These are phyloP conservation scores for Hylomyscus alleni DNA, from an alignment of 2,797 vertebrate genomes.

Conservation along the genomic window DNA sequence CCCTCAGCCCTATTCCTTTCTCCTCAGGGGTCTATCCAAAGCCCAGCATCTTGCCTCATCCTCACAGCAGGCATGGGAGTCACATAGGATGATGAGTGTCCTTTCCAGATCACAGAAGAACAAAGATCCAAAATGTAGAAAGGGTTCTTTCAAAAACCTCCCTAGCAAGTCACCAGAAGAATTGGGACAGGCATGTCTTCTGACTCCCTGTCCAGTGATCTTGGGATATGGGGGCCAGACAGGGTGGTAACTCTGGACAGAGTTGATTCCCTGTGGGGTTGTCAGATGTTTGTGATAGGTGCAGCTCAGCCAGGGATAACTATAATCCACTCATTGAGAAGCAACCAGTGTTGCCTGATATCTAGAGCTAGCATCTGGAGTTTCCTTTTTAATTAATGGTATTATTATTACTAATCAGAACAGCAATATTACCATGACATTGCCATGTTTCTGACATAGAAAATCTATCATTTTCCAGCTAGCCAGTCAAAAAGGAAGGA, in stretches of 20 bases:
- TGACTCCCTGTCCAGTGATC: not conserved
- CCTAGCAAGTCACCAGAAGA: not conserved
- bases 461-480: not conserved
- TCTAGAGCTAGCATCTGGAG: not conserved
- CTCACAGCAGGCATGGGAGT: not conserved
- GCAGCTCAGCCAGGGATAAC: not conserved
- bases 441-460: constrained; percentile 23
- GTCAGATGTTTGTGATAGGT: not conserved
- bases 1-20: not conserved
- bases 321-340: not conserved
- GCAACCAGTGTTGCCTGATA: constrained; percentile 21
- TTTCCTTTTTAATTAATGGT: constrained; percentile 39
- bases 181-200: not conserved
- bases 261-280: not conserved
- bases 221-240: not conserved
- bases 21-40: not conserved
- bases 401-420: constrained; percentile 30
- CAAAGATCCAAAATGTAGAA: not conserved
- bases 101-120: not conserved
- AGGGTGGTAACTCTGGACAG: not conserved
- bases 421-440: not conserved
- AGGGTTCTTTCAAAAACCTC: constrained; percentile 11
- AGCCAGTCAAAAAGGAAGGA: not conserved
- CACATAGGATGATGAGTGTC: not conserved
- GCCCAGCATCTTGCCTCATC: not conserved